phyloP scores from a whole-genome alignment of 2,113 vertebrate genomes.

The Ascaphus truei region DNA sequence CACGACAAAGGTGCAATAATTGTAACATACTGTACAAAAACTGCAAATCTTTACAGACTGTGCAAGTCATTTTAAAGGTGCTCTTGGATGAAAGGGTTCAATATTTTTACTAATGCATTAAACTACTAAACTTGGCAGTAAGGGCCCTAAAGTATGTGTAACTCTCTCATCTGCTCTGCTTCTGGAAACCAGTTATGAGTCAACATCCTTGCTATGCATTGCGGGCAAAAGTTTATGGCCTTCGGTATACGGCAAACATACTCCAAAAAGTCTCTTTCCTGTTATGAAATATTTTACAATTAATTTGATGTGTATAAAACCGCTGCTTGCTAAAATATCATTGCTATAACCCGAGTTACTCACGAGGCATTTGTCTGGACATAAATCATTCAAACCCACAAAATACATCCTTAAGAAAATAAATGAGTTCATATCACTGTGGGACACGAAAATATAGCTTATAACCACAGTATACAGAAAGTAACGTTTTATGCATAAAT shows the following conservation, averaged over 20 bases:
- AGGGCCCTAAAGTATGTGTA: not conserved
- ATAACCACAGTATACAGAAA: not conserved
- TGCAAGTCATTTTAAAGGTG: too few relatives aligned
- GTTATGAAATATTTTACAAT: constrained; percentile 29
- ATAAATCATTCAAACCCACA: constrained; percentile 7
- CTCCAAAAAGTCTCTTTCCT: not conserved
- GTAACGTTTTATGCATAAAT: not conserved
- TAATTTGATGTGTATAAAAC: constrained; percentile 1
- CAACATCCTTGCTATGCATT: not conserved
- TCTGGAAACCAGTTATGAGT: constrained; percentile 13
- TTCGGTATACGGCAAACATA: not conserved
- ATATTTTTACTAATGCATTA: too few relatives aligned
- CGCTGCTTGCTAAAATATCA: not conserved
- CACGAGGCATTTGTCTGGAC: constrained; percentile 1
- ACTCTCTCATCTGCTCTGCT: not conserved
- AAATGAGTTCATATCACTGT: not conserved
- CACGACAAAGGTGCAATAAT: too few relatives aligned
- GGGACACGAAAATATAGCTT: not conserved
- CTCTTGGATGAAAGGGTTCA: too few relatives aligned
- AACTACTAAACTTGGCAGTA: not conserved
- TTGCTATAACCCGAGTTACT: not conserved
- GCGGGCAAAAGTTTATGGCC: not conserved
- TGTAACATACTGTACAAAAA: too few relatives aligned
- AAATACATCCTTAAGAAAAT: not conserved
- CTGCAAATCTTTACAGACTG: too few relatives aligned